Evolutionary conservation across 2,797 vertebrate genomes (phyloP).

Genomic region (Hydrophis major): DNA sequence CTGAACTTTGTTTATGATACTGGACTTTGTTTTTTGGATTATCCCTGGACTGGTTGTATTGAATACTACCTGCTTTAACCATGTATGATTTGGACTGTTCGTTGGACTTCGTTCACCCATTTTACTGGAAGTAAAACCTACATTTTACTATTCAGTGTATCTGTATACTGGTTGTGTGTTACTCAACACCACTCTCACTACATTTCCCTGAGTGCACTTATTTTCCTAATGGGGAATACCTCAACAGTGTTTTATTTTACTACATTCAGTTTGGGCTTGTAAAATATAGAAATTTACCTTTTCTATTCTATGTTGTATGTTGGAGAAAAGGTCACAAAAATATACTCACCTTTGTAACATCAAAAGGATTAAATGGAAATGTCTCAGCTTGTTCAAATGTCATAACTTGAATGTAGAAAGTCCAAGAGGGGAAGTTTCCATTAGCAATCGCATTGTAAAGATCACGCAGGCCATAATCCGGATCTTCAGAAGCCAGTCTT

Average conservation of each 20-base stretch:
- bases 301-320: not conserved
- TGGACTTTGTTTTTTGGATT: too few species aligned
- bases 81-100: too few species aligned
- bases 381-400: constrained; percentile 88
- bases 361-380: constrained; percentile 91
- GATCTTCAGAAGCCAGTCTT: constrained; percentile 78
- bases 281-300: not conserved
- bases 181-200: too few species aligned
- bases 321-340: not conserved
- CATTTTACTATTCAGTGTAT: too few species aligned
- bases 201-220: too few species aligned
- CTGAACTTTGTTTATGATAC: too few species aligned
- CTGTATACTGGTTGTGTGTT: too few species aligned
- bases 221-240: too few species aligned
- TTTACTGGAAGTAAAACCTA: too few species aligned
- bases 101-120: too few species aligned
- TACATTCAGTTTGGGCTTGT: not conserved
- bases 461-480: constrained; percentile 87
- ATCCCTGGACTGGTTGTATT: too few species aligned
- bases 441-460: constrained; percentile 88
- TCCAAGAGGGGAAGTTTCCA: constrained; percentile 88
- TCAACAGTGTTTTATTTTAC: not conserved
- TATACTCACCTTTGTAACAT: constrained; percentile 88
- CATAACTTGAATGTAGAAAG: constrained; percentile 95
- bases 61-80: too few species aligned